Conservation (phyloP, 2,797 vertebrate genomes). For the Chaenodraco wilsoni region DNA sequence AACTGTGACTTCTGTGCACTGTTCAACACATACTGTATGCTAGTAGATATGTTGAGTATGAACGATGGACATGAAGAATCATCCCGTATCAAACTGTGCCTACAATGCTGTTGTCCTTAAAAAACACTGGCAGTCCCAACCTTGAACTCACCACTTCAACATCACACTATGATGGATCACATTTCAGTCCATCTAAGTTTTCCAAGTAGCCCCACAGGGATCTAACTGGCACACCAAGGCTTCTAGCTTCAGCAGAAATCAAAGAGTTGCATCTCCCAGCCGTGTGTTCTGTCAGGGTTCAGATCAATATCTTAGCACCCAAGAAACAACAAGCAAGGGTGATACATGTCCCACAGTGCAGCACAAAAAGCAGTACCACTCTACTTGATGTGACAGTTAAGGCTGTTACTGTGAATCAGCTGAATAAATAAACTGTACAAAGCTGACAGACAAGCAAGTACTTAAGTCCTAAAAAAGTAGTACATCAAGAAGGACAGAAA, state of each 20-base stretch:
- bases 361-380: slow-evolving; percentile 29
- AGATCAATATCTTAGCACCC: slow-evolving; percentile 70
- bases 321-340: slow-evolving; percentile 47
- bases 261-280: slow-evolving; percentile 60
- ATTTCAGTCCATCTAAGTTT: slow-evolving; percentile 39
- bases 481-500: background rate
- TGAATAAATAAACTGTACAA: slow-evolving; percentile 10
- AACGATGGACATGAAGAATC: background rate
- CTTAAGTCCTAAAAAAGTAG: background rate
- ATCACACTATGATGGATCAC: slow-evolving; percentile 41
- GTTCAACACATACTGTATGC: background rate
- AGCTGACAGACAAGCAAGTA: background rate
- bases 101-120: background rate
- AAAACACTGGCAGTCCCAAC: background rate
- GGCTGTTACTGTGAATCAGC: slow-evolving; percentile 32
- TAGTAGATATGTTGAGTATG: background rate
- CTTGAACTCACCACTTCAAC: slow-evolving; percentile 11
- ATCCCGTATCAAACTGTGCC: background rate
- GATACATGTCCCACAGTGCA: slow-evolving; percentile 30
- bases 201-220: slow-evolving; percentile 16
- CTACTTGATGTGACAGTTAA: slow-evolving; percentile 30
- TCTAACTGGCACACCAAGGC: slow-evolving; percentile 30
- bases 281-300: slow-evolving; percentile 68
- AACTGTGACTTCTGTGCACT: background rate
- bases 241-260: slow-evolving; percentile 66